These are phyloP conservation scores for Lamellibrachia satsuma DNA, from an alignment of 2,888 invertebrate species.

Conservation along the genomic window DNA sequence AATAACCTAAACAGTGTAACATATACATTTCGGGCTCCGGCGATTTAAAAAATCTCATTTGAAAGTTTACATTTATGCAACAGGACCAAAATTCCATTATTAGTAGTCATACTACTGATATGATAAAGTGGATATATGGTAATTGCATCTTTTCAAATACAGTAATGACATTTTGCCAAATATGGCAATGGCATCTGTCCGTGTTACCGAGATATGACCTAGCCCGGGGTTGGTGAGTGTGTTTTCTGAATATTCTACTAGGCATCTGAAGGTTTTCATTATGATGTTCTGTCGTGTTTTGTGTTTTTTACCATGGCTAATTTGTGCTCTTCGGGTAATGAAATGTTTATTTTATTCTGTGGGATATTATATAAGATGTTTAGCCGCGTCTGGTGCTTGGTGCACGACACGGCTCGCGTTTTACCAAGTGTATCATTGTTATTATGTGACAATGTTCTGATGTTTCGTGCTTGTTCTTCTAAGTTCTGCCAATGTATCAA, in stretches of 20 bases:
- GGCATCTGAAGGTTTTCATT: neutral
- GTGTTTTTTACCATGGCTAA: neutral
- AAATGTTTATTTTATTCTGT: slow-evolving; percentile 9
- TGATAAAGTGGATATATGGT: too few relatives aligned
- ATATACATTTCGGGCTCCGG: too few relatives aligned
- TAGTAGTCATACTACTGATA: too few relatives aligned
- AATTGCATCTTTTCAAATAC: too few relatives aligned
- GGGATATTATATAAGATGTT: neutral
- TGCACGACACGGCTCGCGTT: neutral
- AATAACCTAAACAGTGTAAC: too few relatives aligned
- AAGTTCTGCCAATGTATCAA: neutral
- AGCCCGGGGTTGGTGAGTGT: neutral
- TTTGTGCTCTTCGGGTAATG: neutral
- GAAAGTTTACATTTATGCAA: too few relatives aligned
- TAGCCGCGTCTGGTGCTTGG: neutral
- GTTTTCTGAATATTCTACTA: neutral
- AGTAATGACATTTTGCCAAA: too few relatives aligned
- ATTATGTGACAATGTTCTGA: neutral
- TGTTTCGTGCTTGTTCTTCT: neutral
- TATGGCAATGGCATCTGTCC: neutral
- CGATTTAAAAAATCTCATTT: too few relatives aligned
- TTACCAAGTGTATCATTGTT: neutral
- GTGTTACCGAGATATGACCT: neutral
- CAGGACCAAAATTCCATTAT: too few relatives aligned
- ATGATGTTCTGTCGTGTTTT: neutral